A percentile compares a stretch with the other conserved stretches of the same genome.
These are phyloP conservation scores for Papilio protenor DNA, from an alignment of 2,888 invertebrate genomes.

Conservation along the genomic window DNA sequence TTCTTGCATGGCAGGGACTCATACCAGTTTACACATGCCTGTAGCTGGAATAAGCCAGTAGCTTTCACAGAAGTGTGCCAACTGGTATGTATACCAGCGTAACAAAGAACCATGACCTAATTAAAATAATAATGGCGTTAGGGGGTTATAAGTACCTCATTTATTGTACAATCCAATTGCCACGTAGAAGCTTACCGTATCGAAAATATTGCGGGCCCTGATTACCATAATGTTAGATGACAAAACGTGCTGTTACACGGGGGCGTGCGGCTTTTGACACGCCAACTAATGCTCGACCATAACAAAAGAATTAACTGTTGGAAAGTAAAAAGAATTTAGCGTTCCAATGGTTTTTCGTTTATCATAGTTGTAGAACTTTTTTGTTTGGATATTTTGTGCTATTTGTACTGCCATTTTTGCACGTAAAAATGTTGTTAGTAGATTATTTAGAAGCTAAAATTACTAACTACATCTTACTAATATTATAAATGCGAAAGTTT, in stretches of 20 bases:
- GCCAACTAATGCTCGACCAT: conserved; percentile 30
- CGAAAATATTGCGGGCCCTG: conserved; percentile 75
- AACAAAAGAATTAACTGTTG: conserved; percentile 24
- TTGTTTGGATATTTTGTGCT: neutral
- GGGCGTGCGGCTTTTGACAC: conserved; percentile 36
- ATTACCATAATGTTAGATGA: conserved; percentile 79
- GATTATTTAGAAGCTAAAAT: too few species aligned
- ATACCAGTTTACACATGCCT: too few species aligned
- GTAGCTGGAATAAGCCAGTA: too few species aligned
- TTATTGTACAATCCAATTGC: conserved; percentile 29
- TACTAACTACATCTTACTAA: too few species aligned
- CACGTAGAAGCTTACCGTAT: conserved; percentile 64
- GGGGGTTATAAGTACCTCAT: conserved; percentile 1
- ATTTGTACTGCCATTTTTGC: neutral
- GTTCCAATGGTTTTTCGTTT: neutral
- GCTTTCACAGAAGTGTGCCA: too few species aligned
- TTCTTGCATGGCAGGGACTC: too few species aligned
- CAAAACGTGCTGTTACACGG: conserved; percentile 73
- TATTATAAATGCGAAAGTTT: too few species aligned
- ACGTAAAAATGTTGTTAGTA: neutral
- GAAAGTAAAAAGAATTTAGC: neutral
- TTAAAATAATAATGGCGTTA: neutral
- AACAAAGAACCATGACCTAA: neutral
- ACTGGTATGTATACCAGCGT: too few species aligned
- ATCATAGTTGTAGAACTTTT: neutral